Evolutionary conservation across 2,888 invertebrate genomes (phyloP).

Genomic region (Thalpophila matura): DNA sequence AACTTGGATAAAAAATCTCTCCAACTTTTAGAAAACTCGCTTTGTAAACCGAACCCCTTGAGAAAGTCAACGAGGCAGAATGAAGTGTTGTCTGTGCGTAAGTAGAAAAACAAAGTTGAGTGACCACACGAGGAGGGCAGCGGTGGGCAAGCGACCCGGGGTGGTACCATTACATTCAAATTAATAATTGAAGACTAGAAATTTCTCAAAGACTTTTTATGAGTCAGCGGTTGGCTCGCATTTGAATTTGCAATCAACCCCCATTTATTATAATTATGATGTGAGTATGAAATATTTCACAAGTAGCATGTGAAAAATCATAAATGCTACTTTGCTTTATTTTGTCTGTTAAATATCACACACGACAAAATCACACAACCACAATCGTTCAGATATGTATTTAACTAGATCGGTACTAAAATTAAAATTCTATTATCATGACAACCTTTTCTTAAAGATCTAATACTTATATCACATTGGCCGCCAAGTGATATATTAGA

Average conservation of each 20-base stretch:
- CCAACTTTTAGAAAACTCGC: slow-evolving; percentile 53
- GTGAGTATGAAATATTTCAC: too few relatives aligned
- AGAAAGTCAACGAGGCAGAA: slow-evolving; percentile 68
- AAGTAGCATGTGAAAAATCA: too few relatives aligned
- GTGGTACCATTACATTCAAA: slow-evolving; percentile 41
- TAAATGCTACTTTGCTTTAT: too few relatives aligned
- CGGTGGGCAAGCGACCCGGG: slow-evolving; percentile 45
- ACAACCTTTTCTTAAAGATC: too few relatives aligned
- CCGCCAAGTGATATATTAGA: too few relatives aligned
- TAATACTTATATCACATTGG: too few relatives aligned
- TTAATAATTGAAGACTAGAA: slow-evolving; percentile 24
- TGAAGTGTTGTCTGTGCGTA: slow-evolving; percentile 67
- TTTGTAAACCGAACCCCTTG: slow-evolving; percentile 65
- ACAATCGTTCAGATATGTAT: too few relatives aligned
- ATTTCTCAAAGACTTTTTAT: slow-evolving; percentile 20
- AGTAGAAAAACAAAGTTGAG: slow-evolving; percentile 83
- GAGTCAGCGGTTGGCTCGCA: neutral
- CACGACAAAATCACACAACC: too few relatives aligned
- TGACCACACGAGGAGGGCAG: slow-evolving; percentile 74
- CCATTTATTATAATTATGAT: too few relatives aligned
- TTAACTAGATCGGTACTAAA: too few relatives aligned
- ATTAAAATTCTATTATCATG: too few relatives aligned
- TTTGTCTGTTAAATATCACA: too few relatives aligned
- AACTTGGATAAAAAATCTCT: slow-evolving; percentile 50
- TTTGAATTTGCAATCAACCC: slow-evolving; percentile 7